Conservation (phyloP, 2,113 vertebrate genomes). For the Cygnus atratus region DNA sequence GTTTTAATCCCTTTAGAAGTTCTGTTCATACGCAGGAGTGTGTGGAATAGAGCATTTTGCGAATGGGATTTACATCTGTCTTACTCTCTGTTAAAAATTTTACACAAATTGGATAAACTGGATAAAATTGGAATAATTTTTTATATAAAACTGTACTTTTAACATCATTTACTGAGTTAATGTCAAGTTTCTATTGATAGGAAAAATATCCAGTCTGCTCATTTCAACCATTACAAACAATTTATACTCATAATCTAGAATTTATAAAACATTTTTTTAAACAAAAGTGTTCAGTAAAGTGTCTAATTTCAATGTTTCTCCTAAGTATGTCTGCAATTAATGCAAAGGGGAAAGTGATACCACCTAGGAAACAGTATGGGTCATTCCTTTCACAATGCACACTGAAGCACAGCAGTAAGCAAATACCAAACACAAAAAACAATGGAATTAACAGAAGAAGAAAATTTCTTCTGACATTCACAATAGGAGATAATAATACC, state of each 20-base stretch:
- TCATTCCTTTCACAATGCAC: not conserved
- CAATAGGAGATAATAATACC: not conserved
- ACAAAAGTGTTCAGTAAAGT: not conserved
- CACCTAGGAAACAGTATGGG: not conserved
- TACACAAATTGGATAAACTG: not conserved
- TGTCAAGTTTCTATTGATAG: not conserved
- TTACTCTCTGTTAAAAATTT: not conserved
- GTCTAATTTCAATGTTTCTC: not conserved
- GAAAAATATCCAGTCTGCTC: not conserved
- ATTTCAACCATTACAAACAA: not conserved
- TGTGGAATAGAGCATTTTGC: not conserved
- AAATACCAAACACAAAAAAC: not conserved
- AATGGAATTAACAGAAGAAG: not conserved
- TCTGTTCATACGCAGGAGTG: not conserved
- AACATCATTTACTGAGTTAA: not conserved
- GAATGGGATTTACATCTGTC: not conserved
- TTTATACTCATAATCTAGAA: not conserved
- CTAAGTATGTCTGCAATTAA: not conserved
- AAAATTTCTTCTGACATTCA: not conserved
- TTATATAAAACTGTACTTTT: not conserved
- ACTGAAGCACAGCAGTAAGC: not conserved
- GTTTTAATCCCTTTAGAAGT: not conserved
- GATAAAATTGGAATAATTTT: not conserved
- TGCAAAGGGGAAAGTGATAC: not conserved
- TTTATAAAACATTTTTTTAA: not conserved